These are phyloP conservation scores for Macroglossus sobrinus DNA, from an alignment of 2,113 vertebrate species.

Conservation along the genomic window DNA sequence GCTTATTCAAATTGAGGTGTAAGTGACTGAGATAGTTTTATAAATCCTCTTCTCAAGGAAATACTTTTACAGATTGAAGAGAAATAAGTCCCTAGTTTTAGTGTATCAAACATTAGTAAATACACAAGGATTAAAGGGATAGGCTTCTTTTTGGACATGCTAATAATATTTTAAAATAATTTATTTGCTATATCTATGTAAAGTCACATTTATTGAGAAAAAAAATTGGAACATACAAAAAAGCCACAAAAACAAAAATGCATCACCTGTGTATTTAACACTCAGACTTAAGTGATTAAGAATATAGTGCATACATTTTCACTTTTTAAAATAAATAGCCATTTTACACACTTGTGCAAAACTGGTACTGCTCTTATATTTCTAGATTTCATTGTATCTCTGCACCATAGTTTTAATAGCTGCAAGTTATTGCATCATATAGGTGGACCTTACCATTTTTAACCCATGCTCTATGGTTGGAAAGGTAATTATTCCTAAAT, in stretches of 20 bases:
- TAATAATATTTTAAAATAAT: background rate
- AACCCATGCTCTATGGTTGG: background rate
- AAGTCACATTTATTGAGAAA: background rate
- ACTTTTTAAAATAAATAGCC: background rate
- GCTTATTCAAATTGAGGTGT: background rate
- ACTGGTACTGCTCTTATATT: background rate
- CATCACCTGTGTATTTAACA: background rate
- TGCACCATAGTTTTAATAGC: background rate
- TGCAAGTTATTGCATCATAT: background rate
- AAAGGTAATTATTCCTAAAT: background rate
- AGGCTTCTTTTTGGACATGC: background rate
- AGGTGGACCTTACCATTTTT: background rate
- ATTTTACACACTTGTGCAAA: background rate
- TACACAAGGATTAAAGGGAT: background rate
- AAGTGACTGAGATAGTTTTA: background rate
- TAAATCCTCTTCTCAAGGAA: background rate
- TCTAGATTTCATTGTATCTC: background rate
- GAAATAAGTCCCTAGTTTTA: background rate
- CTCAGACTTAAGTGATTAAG: background rate
- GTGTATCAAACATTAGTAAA: background rate
- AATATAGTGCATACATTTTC: background rate
- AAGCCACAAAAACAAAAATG: background rate
- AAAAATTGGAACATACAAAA: background rate
- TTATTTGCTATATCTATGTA: background rate
- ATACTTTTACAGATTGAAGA: background rate